A percentile compares a stretch with the other conserved stretches of the same genome.
phyloP scores from a whole-genome alignment of 2,797 vertebrate genomes.

The Sebastes nivosus region DNA sequence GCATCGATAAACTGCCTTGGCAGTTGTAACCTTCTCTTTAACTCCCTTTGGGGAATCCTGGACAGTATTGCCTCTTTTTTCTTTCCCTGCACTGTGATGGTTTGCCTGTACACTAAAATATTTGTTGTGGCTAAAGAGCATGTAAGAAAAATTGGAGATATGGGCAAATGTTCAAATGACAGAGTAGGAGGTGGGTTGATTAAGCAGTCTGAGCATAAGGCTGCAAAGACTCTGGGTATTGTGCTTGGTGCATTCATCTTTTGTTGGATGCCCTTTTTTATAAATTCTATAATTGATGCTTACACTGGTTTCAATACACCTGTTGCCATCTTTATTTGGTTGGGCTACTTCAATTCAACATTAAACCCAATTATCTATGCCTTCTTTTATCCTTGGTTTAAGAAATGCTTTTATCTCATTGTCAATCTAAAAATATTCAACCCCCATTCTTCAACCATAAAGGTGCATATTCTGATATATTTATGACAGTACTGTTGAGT shows the following conservation, averaged over 20 bases:
- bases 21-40: slow-evolving; percentile 6
- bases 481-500: background rate
- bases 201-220: slow-evolving; percentile 65
- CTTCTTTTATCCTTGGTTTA: slow-evolving; percentile 72
- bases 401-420: background rate
- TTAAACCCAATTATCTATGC: slow-evolving; percentile 72
- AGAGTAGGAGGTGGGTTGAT: background rate
- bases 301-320: background rate
- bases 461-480: background rate
- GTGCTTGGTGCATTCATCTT: slow-evolving; percentile 70
- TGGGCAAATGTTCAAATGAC: slow-evolving; percentile 9
- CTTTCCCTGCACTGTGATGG: slow-evolving; percentile 13
- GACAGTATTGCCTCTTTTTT: slow-evolving; percentile 7
- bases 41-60: slow-evolving; percentile 2
- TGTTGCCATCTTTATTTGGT: background rate
- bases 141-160: background rate
- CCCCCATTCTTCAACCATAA: background rate
- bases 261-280: slow-evolving; percentile 74
- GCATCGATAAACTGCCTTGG: slow-evolving; percentile 4
- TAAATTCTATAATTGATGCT: slow-evolving; percentile 40
- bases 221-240: slow-evolving; percentile 70
- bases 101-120: slow-evolving; percentile 15
- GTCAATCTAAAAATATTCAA: background rate
- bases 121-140: slow-evolving; percentile 15
- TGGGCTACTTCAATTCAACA: slow-evolving; percentile 27